Base-by-base conservation (phyloP, 2,888 invertebrate genomes). In the Sphaerolaimus hirsutus region DNA sequence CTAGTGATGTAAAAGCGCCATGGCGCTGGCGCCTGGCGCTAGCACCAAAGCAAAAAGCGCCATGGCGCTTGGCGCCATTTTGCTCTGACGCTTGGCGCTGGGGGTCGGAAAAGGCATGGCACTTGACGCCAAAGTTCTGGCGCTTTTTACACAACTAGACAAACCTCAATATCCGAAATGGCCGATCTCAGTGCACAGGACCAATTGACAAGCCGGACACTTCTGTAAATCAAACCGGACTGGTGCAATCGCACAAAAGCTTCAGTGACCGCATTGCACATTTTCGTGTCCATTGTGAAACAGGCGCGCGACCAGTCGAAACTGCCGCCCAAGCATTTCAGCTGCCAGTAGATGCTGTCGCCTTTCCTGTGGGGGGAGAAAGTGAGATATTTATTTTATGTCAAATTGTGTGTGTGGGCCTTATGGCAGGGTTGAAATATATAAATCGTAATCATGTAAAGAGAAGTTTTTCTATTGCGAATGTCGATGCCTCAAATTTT, bases 121-220 rank as follows among this genome's bases (percentile, higher is more conserved):
- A n/a, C n/a, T n/a, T n/a, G n/a, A n/a, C n/a, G n/a, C n/a, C n/a
- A n/a, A n/a, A n/a, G n/a, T n/a, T n/a, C n/a, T n/a, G n/a, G n/a
- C n/a, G n/a, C n/a, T n/a, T n/a, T n/a, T n/a, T n/a, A n/a, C n/a
- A n/a, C n/a, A n/a, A n/a, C n/a, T n/a, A n/a, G n/a, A n/a, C n/a
- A n/a, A n/a, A n/a, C 89, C 68, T 97, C 97, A 53, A 99, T 91
- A 63, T 99, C 97, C 0, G 93, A 93, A 55, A 99, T 97, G 10
- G 93, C 93, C 44, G 89, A 91, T 61, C 84, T 82, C 17, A 99
- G 69, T 0, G 81, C 73, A 61, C 93, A 97, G 0, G 89, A 93
- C 97, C 97, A 99, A 70, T 99, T 97, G 2, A 99, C 93, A 10
- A 99, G 73, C 37, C 86, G 74, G 58, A 84, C 84, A 44, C 82